Evolutionary conservation across 2,888 invertebrate genomes (phyloP).

Genomic region (Ptychoptera contaminata): DNA sequence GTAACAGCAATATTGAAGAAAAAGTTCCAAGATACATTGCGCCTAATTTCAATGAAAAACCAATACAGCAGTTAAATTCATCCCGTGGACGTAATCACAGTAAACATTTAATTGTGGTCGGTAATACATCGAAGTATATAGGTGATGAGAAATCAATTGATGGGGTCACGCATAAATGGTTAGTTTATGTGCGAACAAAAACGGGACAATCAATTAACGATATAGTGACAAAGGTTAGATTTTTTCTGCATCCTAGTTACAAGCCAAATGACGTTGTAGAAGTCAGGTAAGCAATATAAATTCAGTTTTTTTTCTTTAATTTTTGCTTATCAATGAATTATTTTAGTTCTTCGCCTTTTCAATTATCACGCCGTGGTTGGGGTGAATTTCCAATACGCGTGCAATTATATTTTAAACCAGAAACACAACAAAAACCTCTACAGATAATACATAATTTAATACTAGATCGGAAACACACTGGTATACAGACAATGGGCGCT

Average conservation of each 20-base stretch:
- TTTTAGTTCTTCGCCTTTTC: constrained; percentile 61
- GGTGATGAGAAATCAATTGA: constrained; percentile 50
- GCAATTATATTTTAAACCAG: constrained; percentile 59
- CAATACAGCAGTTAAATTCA: constrained; percentile 33
- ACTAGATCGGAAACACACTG: constrained; percentile 66
- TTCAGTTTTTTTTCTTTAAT: background rate
- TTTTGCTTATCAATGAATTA: constrained; percentile 10
- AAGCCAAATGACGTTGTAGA: constrained; percentile 73
- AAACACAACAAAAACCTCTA: constrained; percentile 57
- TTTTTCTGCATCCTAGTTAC: constrained; percentile 73
- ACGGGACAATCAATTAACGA: constrained; percentile 41
- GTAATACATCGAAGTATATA: constrained; percentile 72
- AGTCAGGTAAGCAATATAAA: constrained; percentile 40
- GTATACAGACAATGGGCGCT: constrained; percentile 66
- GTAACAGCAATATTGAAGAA: background rate
- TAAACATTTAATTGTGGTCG: constrained; percentile 37
- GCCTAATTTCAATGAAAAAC: constrained; percentile 24
- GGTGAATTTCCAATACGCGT: constrained; percentile 78
- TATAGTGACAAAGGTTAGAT: constrained; percentile 57
- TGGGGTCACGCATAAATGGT: constrained; percentile 71
- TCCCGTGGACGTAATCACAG: constrained; percentile 37
- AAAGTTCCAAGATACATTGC: constrained; percentile 28
- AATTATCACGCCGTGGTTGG: constrained; percentile 75
- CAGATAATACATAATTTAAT: constrained; percentile 65
- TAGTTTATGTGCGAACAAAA: constrained; percentile 67